Evolutionary conservation across 2,113 vertebrate species (phyloP).

Genomic region (Scytalopus superciliaris): DNA sequence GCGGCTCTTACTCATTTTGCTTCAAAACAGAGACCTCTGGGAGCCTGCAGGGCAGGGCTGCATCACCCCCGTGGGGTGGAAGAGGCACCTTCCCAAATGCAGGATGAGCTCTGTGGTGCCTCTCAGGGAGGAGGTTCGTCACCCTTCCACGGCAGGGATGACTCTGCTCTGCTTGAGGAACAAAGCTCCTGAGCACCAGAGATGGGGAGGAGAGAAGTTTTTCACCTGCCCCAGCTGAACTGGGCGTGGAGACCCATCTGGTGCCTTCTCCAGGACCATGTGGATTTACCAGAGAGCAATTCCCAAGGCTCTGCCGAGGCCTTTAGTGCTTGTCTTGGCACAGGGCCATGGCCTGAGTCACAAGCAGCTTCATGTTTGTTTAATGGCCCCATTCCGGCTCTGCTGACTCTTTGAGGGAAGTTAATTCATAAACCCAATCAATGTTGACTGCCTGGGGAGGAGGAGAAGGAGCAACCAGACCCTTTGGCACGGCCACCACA

Average conservation of each 20-base stretch:
- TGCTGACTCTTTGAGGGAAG: not conserved
- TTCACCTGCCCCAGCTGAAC: not conserved
- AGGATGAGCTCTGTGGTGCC: not conserved
- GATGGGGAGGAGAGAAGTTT: not conserved
- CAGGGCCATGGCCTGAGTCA: not conserved
- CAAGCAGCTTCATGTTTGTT: not conserved
- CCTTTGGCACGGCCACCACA: accelerated
- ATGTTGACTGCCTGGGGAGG: not conserved
- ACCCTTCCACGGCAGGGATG: not conserved
- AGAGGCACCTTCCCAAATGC: not conserved
- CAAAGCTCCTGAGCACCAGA: not conserved
- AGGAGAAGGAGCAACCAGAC: not conserved
- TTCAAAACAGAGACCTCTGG: not conserved
- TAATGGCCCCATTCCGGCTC: not conserved
- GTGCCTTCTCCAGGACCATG: not conserved
- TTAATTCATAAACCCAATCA: slow-evolving; percentile 1
- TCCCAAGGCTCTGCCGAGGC: not conserved
- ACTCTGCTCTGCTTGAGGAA: not conserved
- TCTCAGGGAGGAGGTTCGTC: not conserved
- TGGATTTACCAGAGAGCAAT: not conserved
- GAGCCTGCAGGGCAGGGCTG: not conserved
- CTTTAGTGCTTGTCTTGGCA: slow-evolving; percentile 2
- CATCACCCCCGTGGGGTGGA: accelerated
- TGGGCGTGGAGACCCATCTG: accelerated
- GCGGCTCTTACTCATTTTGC: not conserved